A percentile compares a stretch with the other conserved stretches of the same genome.
Evolutionary conservation across 2,888 invertebrate species (phyloP).

Genomic region (Drosophila hamatofila): DNA sequence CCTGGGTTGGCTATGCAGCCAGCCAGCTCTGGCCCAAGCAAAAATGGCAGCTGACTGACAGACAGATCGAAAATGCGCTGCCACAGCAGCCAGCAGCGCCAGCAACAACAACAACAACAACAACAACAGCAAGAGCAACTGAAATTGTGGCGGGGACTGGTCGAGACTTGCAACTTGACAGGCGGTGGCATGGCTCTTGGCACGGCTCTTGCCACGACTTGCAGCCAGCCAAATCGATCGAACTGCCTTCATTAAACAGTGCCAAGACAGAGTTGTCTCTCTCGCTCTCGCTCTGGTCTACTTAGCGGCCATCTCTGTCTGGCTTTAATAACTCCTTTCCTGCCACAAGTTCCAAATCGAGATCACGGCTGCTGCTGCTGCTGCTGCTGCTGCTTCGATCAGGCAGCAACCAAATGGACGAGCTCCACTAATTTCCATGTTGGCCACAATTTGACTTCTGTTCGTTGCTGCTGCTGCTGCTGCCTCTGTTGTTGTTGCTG

Average conservation of each 20-base stretch:
- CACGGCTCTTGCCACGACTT: constrained; percentile 74
- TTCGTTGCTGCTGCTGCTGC: constrained; percentile 47
- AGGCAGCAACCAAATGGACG: constrained; percentile 59
- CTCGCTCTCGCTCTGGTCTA: neutral
- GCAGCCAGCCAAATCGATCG: constrained; percentile 77
- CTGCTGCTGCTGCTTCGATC: constrained; percentile 42
- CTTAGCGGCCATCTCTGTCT: constrained; percentile 36
- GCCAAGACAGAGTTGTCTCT: constrained; percentile 34
- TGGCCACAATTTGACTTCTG: constrained; percentile 81
- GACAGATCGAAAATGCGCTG: constrained; percentile 79
- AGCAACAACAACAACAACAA: constrained; percentile 44
- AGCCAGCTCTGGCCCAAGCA: constrained; percentile 59
- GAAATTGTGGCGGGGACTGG: constrained; percentile 51
- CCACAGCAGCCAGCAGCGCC: constrained; percentile 40
- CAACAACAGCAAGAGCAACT: constrained; percentile 45
- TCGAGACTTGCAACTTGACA: constrained; percentile 59
- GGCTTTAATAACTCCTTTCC: constrained; percentile 80
- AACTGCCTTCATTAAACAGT: constrained; percentile 77
- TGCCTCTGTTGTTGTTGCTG: constrained; percentile 23
- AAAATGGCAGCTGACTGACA: constrained; percentile 81
- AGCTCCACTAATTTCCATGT: constrained; percentile 80
- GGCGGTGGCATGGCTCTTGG: constrained; percentile 63
- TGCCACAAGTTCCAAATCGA: constrained; percentile 53
- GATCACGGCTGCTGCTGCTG: constrained; percentile 51
- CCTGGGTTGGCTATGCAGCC: constrained; percentile 46